Conservation (phyloP, 2,888 invertebrate genomes). For the Eupithecia insigniata region DNA sequence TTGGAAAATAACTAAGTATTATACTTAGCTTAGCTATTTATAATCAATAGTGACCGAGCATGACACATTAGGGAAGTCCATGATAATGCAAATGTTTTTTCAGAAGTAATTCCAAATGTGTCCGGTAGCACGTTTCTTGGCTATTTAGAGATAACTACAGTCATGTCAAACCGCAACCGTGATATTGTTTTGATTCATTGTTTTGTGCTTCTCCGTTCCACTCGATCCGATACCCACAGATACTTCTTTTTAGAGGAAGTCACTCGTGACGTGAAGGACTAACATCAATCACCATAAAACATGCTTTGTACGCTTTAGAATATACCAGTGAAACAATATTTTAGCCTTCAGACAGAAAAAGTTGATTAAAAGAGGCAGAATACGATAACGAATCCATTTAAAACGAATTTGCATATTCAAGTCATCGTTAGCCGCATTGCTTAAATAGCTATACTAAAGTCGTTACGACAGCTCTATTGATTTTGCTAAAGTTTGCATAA, state of each 20-base stretch:
- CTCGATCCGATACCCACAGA: conserved; percentile 53
- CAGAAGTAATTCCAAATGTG: conserved; percentile 32
- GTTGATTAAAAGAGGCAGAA: conserved; percentile 17
- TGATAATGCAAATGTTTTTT: conserved; percentile 26
- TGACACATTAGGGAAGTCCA: conserved; percentile 28
- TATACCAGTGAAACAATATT: conserved; percentile 19
- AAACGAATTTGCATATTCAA: conserved; percentile 26
- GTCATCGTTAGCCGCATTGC: conserved; percentile 13
- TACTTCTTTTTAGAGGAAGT: conserved; percentile 47
- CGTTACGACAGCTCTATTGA: conserved; percentile 20
- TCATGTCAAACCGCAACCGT: conserved; percentile 50
- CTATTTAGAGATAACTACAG: conserved; percentile 37
- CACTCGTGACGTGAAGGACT: conserved; percentile 64
- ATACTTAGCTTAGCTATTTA: background rate
- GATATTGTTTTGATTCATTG: conserved; percentile 52
- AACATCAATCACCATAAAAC: conserved; percentile 44
- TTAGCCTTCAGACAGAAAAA: conserved; percentile 15
- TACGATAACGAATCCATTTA: conserved; percentile 16
- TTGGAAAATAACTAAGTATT: background rate
- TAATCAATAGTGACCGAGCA: background rate
- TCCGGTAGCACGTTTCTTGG: conserved; percentile 36
- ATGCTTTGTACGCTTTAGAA: conserved; percentile 21
- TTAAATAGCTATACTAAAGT: conserved; percentile 19
- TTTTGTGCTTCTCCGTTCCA: conserved; percentile 50
- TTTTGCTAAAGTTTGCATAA: conserved; percentile 16